Evolutionary conservation across 2,797 vertebrate genomes (phyloP).

Genomic region (Sebastes goodei): DNA sequence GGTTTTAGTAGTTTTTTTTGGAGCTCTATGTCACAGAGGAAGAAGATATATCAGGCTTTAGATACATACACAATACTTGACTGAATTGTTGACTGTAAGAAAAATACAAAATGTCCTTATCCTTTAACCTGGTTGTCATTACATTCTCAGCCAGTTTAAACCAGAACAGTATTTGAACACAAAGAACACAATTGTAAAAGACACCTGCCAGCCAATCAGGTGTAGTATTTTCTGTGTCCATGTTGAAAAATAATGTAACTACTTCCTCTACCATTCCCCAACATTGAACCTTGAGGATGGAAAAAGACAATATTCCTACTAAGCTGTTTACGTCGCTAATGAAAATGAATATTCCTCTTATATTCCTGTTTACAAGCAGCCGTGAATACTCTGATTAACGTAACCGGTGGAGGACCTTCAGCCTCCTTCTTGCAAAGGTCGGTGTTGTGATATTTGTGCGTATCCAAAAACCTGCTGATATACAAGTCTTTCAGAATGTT

Average conservation of each 20-base stretch:
- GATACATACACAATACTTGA: not conserved
- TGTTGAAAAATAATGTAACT: not conserved
- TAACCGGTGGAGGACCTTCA: too few relatives aligned
- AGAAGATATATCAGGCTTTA: not conserved
- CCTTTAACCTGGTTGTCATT: not conserved
- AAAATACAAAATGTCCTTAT: not conserved
- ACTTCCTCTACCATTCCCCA: not conserved
- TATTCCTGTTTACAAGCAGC: too few relatives aligned
- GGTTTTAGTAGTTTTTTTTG: too few relatives aligned
- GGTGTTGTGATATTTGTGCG: too few relatives aligned
- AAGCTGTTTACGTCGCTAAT: not conserved
- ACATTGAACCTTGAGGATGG: not conserved
- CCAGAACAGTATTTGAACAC: too few relatives aligned
- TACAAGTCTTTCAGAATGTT: not conserved
- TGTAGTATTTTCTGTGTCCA: not conserved
- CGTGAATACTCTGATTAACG: too few relatives aligned
- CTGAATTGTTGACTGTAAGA: not conserved
- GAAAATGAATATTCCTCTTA: not conserved
- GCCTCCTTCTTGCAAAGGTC: too few relatives aligned
- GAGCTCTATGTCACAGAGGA: not conserved
- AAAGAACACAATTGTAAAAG: not conserved
- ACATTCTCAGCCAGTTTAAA: not conserved
- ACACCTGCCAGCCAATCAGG: not conserved
- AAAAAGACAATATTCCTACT: not conserved
- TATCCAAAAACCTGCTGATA: not conserved